Evolutionary conservation across 2,888 invertebrate genomes (phyloP), one percentile per base, ranked within the genome.

Genomic region (Sesamia inferens): DNA sequence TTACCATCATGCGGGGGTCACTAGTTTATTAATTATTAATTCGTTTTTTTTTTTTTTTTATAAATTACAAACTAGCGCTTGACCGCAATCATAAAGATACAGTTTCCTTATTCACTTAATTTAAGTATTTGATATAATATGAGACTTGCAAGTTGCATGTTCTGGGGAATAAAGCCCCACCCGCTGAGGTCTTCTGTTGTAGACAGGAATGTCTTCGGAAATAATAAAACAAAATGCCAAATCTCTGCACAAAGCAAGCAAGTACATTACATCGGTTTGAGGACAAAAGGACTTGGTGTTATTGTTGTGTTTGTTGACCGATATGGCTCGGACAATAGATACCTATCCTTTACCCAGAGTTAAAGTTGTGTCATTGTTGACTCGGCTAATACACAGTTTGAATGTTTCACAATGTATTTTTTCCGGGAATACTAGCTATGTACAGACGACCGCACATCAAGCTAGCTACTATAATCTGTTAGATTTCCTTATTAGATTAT

Each of bases 281-380:
- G 47, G 68, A 68, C 68, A 71, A 76, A 65, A 58, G 57, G n/a
- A 63, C 39, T 24, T 24, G 47, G 22, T 65, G 71, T 51, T 22
- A 62, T 78, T 80, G 42, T 58, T 66, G 22, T 47, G 11, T 6
- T 48, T 39, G 16, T 57, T 68, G 70, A 77, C 65, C 31, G 78
- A 79, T 82, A 76, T 51, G 51, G n/a, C 31, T 42, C n/a, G 47
- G 44, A 77, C 71, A 77, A 68, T 31, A 69, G 47, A 13, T 42
- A 24, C 5, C 39, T 39, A 42, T 57, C n/a, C 63, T 31, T 75
- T n/a, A n/a, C 0, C 19, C 2, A 59, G 24, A 58, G 22, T 22
- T 24, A 19, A 10, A 39, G 16, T 44, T 63, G 67, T 51, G 14
- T 19, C 54, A 11, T 44, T 54, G 22, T 16, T 71, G 48, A 62